Evolutionary conservation across 2,797 vertebrate species (phyloP).

Genomic region (Amniataba percoides): DNA sequence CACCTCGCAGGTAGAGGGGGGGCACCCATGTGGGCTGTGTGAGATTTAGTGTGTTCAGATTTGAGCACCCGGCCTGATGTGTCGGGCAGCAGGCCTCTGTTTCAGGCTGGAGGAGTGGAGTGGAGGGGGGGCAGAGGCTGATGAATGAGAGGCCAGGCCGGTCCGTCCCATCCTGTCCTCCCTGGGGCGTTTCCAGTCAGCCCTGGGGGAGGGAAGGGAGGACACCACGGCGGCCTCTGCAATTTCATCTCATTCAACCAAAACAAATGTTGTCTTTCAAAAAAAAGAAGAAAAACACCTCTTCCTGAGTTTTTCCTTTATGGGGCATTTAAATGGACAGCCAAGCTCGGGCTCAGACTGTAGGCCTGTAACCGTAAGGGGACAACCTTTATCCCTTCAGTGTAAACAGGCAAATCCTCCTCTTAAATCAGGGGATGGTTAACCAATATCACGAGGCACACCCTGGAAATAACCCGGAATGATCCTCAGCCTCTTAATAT

Average conservation of each 20-base stretch:
- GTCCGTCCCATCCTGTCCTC: conserved; percentile 73
- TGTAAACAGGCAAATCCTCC: conserved; percentile 3
- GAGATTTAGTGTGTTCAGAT: background rate
- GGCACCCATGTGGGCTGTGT: background rate
- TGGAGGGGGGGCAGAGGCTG: conserved; percentile 39
- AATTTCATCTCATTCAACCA: conserved; percentile 72
- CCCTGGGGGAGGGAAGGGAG: conserved; percentile 73
- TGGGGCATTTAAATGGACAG: conserved; percentile 21
- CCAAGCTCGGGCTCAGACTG: conserved; percentile 7
- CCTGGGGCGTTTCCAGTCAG: conserved; percentile 70
- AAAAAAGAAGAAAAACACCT: conserved; percentile 13
- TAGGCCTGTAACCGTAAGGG: background rate
- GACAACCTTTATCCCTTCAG: background rate
- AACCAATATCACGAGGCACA: conserved; percentile 20
- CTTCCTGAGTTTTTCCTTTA: conserved; percentile 31
- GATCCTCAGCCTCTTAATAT: conserved; percentile 39
- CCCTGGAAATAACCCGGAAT: conserved; percentile 35
- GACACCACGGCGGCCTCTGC: conserved; percentile 64
- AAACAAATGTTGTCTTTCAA: conserved; percentile 61
- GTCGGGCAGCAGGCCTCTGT: conserved; percentile 19
- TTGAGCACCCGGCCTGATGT: background rate
- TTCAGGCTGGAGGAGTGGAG: conserved; percentile 32
- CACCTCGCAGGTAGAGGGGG: background rate
- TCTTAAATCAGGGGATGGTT: conserved; percentile 13
- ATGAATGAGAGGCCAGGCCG: conserved; percentile 71